Base-by-base conservation (phyloP, 1,140 invertebrate genomes). In the Rhagoletis pomonella region DNA sequence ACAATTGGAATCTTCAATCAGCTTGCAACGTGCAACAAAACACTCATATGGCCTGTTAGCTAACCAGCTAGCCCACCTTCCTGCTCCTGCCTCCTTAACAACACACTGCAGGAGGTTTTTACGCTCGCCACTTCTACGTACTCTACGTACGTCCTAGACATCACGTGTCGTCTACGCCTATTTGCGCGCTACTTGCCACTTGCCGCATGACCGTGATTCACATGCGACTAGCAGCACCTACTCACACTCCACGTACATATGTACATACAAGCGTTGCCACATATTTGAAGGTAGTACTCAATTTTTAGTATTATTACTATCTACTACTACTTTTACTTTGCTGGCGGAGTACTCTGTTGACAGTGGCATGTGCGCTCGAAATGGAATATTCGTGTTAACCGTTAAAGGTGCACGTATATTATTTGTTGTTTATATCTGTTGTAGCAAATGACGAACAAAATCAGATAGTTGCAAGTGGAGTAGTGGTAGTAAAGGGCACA, bases 381-480 rank as follows among this genome's bases (percentile, higher is more conserved):
- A 91, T 91, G 90, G 90, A 91, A 90, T 91, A 91, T 91, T 91
- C 90, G 89, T 91, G 89, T 90, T 90, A 89, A 90, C 90, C 90
- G 73, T 81, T 81, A 81, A 58, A 81, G 17, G 17, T 58, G 73
- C 50, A 29, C 73, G 73, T 81, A 81, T 81, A 81, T 81, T 81
- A 81, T 81, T 81, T 81, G 50, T 81, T 81, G 73, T 81, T 81
- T 81, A 81, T 67, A 29, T 67, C n/a, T 67, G 64, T 67, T 67
- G 64, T 67, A 67, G 29, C 64, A 67, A 67, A 67, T 67, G 64
- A 67, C 47, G 73, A 81, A 14, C 73, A 29, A 55, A 55, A 55
- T 55, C 73, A 58, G 47, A n/a, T 77, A 50, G 42, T n/a, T 77
- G 69, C 69, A 2, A 42, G 19, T 12, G n/a, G 10, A 9, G 10